Evolutionary conservation across 2,797 vertebrate genomes (phyloP), one percentile per base, ranked within the genome.

Genomic region (Pangasius djambal): DNA sequence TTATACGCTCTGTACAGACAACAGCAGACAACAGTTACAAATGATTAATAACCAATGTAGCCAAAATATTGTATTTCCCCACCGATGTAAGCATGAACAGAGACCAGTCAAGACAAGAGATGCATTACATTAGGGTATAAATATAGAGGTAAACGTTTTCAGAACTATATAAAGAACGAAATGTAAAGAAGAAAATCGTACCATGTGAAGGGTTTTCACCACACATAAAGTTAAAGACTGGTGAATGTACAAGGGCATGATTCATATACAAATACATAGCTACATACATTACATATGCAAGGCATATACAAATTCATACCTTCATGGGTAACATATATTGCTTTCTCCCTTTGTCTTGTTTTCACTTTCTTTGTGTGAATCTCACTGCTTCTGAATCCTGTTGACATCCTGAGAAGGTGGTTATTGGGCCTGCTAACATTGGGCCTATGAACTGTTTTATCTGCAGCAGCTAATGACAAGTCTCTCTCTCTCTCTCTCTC

Each of bases 361-460:
- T 88, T 75, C 88, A 87, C 85, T 89, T 72, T 82, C 89, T 57
- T 67, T 82, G 67, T 90, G 57, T 83, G 50, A 69, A 87, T 90
- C 83, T 87, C 57, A 55, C 87, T 78, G 83, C 89, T 89, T 89
- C 89, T 88, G 87, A 89, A 90, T 75, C 85, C 65, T 83, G 48
- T 48, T 90, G 88, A 72, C 6, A 37, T 69, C 40, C 22, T 75
- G 40, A 75, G 18, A 40, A 72, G 37, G 18, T 7, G 37, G 37
- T 88, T 88, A 87, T 78, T 89, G 87, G 89, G 61, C 69, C 67
- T 88, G 87, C 57, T 85, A 82, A 89, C 87, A 87, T 63, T 89
- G 88, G 89, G 75, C 75, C 65, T 88, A 85, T 86, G 31, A 86
- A 87, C 89, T 89, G 77, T 89, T 91, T 90, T 86, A 90, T 91